Evolutionary conservation across 2,888 invertebrate species (phyloP).

Genomic region (Atrina japonica): DNA sequence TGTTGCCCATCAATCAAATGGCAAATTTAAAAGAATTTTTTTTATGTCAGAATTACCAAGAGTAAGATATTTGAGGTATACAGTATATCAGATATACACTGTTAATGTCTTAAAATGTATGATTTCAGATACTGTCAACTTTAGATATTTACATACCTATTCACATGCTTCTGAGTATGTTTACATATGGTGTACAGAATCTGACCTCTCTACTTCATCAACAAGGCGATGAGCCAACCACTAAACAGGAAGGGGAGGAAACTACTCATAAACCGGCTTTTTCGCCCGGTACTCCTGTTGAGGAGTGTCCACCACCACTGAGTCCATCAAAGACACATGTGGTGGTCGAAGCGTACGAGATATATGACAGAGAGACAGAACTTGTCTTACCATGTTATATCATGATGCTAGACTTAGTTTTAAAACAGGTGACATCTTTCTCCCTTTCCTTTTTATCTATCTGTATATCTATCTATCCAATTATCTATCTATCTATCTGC

Average conservation of each 20-base stretch:
- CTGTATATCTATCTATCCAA: too few species aligned
- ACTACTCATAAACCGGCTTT: conserved; percentile 48
- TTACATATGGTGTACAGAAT: conserved; percentile 90
- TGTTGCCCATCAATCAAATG: too few species aligned
- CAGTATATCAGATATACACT: too few species aligned
- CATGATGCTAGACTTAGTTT: conserved; percentile 95
- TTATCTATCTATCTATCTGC: too few species aligned
- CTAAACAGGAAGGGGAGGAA: conserved; percentile 50
- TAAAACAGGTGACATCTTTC: conserved; percentile 89
- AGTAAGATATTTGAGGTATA: too few species aligned
- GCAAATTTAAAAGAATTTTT: too few species aligned
- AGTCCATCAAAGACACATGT: conserved; percentile 68
- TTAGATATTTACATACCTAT: conserved; percentile 95
- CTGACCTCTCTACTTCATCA: conserved; percentile 51
- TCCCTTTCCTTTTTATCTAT: too few species aligned
- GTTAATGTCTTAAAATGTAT: too few species aligned
- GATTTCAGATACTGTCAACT: conserved; percentile 86
- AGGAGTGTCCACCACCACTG: conserved; percentile 71
- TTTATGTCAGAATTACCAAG: too few species aligned
- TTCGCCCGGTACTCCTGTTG: conserved; percentile 62
- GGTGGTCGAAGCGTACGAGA: conserved; percentile 63
- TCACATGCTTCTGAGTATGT: conserved; percentile 92
- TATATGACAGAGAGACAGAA: conserved; percentile 77
- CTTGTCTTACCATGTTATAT: conserved; percentile 95
- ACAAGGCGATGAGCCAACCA: conserved; percentile 30